Base-by-base conservation (phyloP, 2,797 vertebrate species). In the Cephalopachus bancanus region DNA sequence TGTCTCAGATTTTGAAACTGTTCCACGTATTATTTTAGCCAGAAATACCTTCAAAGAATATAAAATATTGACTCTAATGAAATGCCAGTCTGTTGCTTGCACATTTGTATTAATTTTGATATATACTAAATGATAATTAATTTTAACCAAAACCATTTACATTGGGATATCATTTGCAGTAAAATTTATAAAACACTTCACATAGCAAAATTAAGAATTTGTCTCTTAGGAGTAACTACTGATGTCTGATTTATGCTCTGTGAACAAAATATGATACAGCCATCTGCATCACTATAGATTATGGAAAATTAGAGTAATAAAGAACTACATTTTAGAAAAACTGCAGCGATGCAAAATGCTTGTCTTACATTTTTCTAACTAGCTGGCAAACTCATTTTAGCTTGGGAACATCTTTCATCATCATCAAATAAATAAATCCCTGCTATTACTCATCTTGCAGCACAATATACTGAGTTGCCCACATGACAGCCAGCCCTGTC, bases 171-270 rank as follows among this genome's bases (percentile, higher is more conserved):
- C 74, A 72, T 92, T 97, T 96, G 89, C 72, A 69, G 49, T 71
- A 92, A 92, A 94, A 90, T 83, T 79, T 90, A 87, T 87, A 62
- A 93, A 95, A 93, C 76, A 84, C 53, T 74, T 96, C 80, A n/a
- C 49, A 79, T 74, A 95, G 59, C 17, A 93, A 93, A 95, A 92
- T 95, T 86, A 96, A 94, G 53, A 89, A 59, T 71, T 95, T 93
- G 90, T 24, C 74, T 97, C 20, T 57, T 83, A 62, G 53, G 2
- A 37, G 30, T 90, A 91, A 91, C 17, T 91, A 74, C 33, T 75
- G 88, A 75, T 94, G 59, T 92, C 64, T 93, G 57, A 92, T 93
- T 94, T 92, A 85, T 94, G 49, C 60, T 83, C 28, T 80, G 33
- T 89, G 90, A 81, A 65, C n/a, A 78, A 87, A 97, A 92, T 95